A percentile compares a stretch with the other conserved stretches of the same genome.
phyloP scores from a whole-genome alignment of 2,113 vertebrate genomes.

The Neofelis nebulosa region DNA sequence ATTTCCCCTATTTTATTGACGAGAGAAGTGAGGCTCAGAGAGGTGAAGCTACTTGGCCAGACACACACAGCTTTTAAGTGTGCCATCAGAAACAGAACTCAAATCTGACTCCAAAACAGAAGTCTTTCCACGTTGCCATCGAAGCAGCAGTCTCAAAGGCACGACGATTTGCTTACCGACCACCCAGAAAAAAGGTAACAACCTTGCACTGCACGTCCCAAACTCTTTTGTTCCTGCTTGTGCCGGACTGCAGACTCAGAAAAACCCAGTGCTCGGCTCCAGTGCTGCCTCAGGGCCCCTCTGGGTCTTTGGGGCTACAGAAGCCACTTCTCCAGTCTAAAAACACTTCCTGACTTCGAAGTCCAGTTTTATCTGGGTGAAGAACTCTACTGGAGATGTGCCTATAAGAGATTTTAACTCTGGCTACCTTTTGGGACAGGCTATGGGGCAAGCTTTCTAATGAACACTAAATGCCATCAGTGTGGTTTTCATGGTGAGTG shows the following conservation, averaged over 20 bases:
- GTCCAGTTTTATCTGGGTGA: not conserved
- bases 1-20: not conserved
- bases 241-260: no score
- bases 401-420: not conserved
- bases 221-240: no score
- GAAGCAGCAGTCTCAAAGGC: not conserved
- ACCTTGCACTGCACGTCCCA: rapidly evolving
- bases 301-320: not conserved
- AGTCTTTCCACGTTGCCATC: not conserved
- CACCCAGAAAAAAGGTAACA: not conserved
- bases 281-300: not conserved
- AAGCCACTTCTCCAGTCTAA: not conserved
- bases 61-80: not conserved
- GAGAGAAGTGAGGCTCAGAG: not conserved
- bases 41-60: not conserved
- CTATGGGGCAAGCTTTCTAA: not conserved
- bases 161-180: not conserved
- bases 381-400: not conserved
- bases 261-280: not conserved
- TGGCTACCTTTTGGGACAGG: not conserved
- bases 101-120: not conserved
- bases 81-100: not conserved
- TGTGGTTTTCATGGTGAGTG: not conserved
- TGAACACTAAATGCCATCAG: not conserved
- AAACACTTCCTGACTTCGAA: not conserved